These are phyloP conservation scores for Gymnoscelis rufifasciata DNA, from an alignment of 2,888 invertebrate species.

Conservation along the genomic window DNA sequence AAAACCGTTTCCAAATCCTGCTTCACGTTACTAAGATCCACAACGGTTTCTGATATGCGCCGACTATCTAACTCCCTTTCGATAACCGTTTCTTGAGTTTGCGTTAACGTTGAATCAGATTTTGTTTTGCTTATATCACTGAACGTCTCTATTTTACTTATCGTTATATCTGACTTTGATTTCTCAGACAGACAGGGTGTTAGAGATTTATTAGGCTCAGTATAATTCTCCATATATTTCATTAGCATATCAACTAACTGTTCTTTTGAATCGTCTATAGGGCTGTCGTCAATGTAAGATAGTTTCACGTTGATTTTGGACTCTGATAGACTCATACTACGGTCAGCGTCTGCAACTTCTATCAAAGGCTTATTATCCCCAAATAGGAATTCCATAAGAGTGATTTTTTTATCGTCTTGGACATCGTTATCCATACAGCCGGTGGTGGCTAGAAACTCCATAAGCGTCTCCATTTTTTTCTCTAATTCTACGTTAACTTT, in stretches of 20 bases:
- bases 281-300: slow-evolving; percentile 69
- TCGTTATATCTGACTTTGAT: slow-evolving; percentile 69
- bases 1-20: slow-evolving; percentile 65
- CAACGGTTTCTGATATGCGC: slow-evolving; percentile 64
- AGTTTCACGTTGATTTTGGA: slow-evolving; percentile 63
- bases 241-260: slow-evolving; percentile 67
- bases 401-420: slow-evolving; percentile 66
- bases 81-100: slow-evolving; percentile 69
- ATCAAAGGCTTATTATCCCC: slow-evolving; percentile 61
- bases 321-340: slow-evolving; percentile 56
- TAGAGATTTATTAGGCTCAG: slow-evolving; percentile 44
- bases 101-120: slow-evolving; percentile 69
- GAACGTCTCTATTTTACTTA: slow-evolving; percentile 65
- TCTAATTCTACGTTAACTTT: slow-evolving; percentile 65
- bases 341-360: slow-evolving; percentile 46
- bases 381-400: slow-evolving; percentile 72
- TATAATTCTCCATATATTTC: slow-evolving; percentile 70
- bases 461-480: slow-evolving; percentile 72
- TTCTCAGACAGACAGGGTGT: slow-evolving; percentile 68
- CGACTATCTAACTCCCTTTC: slow-evolving; percentile 48
- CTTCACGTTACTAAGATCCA: slow-evolving; percentile 64
- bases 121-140: slow-evolving; percentile 72
- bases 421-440: slow-evolving; percentile 65
- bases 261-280: slow-evolving; percentile 61
- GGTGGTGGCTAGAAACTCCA: slow-evolving; percentile 67